These are phyloP conservation scores for Struthio camelus DNA, from an alignment of 2,113 vertebrate genomes.

Conservation along the genomic window DNA sequence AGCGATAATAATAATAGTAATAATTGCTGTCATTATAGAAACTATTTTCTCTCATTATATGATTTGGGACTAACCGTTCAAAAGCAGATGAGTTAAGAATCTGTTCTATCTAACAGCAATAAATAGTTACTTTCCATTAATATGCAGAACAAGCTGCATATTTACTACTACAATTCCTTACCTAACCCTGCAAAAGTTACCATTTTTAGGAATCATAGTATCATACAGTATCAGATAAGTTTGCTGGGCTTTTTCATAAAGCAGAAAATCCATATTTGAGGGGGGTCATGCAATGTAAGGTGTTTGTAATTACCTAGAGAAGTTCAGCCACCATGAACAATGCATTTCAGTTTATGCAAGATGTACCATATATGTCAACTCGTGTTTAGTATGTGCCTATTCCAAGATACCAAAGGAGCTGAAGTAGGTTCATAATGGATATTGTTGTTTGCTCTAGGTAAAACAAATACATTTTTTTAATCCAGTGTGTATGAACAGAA, in stretches of 20 bases:
- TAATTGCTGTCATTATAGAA: neutral
- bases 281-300: neutral
- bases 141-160: neutral
- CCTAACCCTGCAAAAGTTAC: neutral
- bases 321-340: neutral
- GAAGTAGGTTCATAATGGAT: constrained; percentile 71
- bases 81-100: neutral
- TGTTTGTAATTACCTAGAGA: neutral
- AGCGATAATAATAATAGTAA: neutral
- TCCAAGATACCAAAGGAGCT: constrained; percentile 75
- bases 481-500: constrained; percentile 26
- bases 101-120: neutral
- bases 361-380: constrained; percentile 27
- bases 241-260: neutral
- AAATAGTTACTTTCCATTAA: neutral
- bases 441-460: constrained; percentile 75
- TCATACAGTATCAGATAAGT: neutral
- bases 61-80: neutral
- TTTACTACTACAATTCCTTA: neutral
- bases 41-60: neutral
- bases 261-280: neutral
- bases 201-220: neutral
- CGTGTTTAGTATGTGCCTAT: constrained; percentile 71
- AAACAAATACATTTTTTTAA: constrained; percentile 72
- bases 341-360: constrained; percentile 5